Conservation (phyloP, 2,113 vertebrate species). For the Pollachius pollachius region DNA sequence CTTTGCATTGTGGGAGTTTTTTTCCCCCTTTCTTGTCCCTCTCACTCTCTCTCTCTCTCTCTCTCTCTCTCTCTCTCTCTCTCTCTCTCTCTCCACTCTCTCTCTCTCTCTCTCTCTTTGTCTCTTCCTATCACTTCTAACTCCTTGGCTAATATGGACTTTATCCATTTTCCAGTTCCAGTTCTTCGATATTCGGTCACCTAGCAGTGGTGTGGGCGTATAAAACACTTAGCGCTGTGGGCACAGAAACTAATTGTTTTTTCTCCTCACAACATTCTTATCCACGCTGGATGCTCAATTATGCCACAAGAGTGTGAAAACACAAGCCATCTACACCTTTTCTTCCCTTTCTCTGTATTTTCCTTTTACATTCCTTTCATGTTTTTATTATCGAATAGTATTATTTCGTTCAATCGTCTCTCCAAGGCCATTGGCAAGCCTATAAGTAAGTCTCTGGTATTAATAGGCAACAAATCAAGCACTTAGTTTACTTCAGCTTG, state of each 20-base stretch:
- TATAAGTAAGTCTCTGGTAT: too few species aligned
- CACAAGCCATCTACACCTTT: conserved; percentile 69
- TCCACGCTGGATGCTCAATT: conserved; percentile 61
- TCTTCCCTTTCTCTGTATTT: conserved; percentile 21
- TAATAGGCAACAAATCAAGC: too few species aligned
- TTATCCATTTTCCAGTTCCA: background rate
- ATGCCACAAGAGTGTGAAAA: conserved; percentile 54
- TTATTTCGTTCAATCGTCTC: too few species aligned
- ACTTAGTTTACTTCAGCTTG: too few species aligned
- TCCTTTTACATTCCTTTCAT: background rate
- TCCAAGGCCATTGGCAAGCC: too few species aligned
- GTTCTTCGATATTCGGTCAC: conserved; percentile 40
- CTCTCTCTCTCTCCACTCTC: background rate
- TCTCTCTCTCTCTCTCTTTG: background rate
- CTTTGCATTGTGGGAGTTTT: conserved; percentile 22
- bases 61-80: background rate
- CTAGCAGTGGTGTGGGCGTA: conserved; percentile 35
- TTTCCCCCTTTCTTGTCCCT: conserved; percentile 20
- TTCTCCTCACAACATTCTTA: conserved; percentile 56
- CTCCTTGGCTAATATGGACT: background rate
- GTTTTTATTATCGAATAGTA: background rate
- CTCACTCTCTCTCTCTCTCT: conserved; percentile 1
- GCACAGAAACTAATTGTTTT: conserved; percentile 61
- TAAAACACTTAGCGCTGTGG: conserved; percentile 47
- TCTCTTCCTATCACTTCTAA: background rate